These are phyloP conservation scores for Percopsis transmontana DNA, from an alignment of 2,113 vertebrate species.

Conservation along the genomic window DNA sequence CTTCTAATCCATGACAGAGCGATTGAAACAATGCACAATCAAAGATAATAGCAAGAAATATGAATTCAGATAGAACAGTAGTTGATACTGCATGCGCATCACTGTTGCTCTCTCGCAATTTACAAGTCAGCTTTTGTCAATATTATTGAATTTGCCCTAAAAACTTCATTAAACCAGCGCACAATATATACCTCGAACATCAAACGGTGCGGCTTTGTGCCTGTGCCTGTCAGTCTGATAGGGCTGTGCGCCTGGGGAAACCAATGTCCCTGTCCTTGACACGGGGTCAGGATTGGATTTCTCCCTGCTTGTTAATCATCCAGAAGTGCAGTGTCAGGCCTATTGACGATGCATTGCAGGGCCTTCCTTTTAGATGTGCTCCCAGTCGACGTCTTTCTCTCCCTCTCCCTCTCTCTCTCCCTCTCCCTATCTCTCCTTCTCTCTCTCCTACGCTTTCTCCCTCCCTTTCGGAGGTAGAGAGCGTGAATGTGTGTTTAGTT, in stretches of 20 bases:
- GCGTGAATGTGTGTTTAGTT: conserved; percentile 13
- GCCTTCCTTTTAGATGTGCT: conserved; percentile 4
- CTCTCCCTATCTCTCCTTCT: background rate
- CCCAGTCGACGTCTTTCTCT: background rate
- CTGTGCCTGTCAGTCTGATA: background rate
- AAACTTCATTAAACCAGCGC: background rate
- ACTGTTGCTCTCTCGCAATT: background rate
- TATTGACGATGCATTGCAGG: conserved; percentile 18
- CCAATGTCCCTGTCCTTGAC: conserved; percentile 29
- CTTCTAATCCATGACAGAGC: background rate
- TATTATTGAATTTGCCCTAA: background rate
- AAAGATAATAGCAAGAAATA: too few relatives aligned
- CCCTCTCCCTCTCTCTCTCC: background rate
- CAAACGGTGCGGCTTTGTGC: background rate
- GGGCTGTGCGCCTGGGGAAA: background rate
- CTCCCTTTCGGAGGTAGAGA: background rate
- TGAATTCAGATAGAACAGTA: background rate
- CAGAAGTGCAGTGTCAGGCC: conserved; percentile 34
- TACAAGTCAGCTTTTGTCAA: background rate
- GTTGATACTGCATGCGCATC: background rate
- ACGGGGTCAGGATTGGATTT: conserved; percentile 17
- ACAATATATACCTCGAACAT: background rate
- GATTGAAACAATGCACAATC: background rate
- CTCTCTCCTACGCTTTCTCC: background rate
- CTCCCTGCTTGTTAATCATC: conserved; percentile 21